Percentiles rank a stretch among this genome's conserved stretches.
Conservation (phyloP, 2,797 vertebrate genomes). For the Helarctos malayanus region DNA sequence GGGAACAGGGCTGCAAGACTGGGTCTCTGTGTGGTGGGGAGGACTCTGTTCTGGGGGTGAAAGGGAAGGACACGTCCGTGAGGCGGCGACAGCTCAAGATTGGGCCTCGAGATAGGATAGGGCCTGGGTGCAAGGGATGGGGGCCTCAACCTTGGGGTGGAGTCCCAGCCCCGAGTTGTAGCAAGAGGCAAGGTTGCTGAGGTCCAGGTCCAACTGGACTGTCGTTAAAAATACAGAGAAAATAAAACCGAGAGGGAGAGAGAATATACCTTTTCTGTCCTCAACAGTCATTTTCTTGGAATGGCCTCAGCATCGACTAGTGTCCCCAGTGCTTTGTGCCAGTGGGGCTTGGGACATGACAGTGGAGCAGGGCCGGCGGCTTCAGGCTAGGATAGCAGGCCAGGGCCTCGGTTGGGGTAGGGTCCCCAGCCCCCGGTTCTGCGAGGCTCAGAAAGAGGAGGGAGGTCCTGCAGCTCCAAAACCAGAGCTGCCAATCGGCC, state of each 20-base stretch:
- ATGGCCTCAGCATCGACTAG: background rate
- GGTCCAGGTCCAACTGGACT: background rate
- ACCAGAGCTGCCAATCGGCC: background rate
- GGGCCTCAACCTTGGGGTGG: background rate
- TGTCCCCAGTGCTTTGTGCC: background rate
- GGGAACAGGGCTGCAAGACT: background rate
- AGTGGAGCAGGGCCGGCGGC: background rate
- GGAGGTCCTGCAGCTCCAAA: background rate
- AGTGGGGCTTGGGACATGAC: background rate
- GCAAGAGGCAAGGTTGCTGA: background rate
- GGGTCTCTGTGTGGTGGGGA: background rate
- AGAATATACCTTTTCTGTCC: background rate
- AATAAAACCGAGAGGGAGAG: background rate
- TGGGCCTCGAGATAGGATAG: too few species aligned
- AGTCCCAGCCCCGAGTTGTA: background rate
- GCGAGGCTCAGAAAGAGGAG: background rate
- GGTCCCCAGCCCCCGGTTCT: background rate
- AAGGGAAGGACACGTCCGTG: background rate
- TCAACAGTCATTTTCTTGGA: background rate
- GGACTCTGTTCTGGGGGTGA: background rate
- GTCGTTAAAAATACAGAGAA: background rate
- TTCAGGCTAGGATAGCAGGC: background rate
- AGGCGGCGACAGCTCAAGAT: background rate
- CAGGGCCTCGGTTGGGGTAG: rapidly evolving
- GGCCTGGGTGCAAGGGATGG: rapidly evolving